phyloP scores from a whole-genome alignment of 2,797 vertebrate genomes.

The Eulemur coronatus region DNA sequence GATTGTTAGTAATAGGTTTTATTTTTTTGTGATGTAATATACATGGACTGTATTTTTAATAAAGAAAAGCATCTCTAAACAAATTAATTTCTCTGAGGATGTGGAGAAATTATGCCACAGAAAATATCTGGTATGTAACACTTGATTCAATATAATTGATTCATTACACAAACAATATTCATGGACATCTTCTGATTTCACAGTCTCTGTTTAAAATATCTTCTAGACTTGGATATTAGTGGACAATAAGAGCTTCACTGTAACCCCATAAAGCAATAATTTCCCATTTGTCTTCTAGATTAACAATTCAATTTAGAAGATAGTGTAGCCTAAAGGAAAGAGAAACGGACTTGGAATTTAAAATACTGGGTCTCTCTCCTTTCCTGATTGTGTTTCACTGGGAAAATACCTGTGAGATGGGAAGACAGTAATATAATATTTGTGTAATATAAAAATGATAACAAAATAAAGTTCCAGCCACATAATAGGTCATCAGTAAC shows the following conservation, averaged over 20 bases:
- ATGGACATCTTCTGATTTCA: conserved; percentile 70
- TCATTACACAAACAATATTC: conserved; percentile 30
- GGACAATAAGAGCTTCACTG: conserved; percentile 46
- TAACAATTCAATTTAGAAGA: neutral
- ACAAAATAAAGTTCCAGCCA: neutral
- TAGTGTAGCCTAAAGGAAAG: neutral
- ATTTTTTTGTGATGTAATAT: neutral
- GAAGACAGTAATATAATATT: neutral
- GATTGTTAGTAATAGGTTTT: neutral
- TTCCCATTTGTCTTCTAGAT: conserved; percentile 32
- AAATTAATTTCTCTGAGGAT: conserved; percentile 10
- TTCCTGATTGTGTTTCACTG: neutral
- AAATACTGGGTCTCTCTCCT: neutral
- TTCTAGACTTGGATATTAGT: conserved; percentile 45
- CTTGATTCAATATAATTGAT: conserved; percentile 4
- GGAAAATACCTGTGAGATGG: neutral
- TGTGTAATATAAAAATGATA: neutral
- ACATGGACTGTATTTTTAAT: neutral
- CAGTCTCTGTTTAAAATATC: conserved; percentile 61
- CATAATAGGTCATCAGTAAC: too few relatives aligned
- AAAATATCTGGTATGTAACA: neutral
- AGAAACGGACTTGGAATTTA: neutral
- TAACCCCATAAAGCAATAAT: neutral
- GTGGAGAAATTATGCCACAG: neutral
- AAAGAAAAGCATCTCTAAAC: neutral